phyloP scores from a whole-genome alignment of 2,888 invertebrate species.

The Tortrix viridana region DNA sequence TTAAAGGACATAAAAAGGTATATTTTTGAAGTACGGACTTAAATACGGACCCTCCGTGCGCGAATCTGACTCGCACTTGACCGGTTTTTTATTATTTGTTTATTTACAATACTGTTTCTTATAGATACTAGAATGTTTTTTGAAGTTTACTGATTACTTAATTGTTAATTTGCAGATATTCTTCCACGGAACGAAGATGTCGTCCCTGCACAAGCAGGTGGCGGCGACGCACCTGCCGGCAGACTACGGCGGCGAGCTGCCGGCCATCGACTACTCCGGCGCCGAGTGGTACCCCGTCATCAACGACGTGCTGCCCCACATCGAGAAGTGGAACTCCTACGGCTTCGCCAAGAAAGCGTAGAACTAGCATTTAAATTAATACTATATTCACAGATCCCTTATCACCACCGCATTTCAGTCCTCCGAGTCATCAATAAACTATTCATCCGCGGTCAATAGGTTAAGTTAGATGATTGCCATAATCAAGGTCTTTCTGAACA shows the following conservation, averaged over 20 bases:
- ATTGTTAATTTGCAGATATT: constrained; percentile 85
- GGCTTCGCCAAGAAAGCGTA: constrained; percentile 85
- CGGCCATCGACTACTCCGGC: constrained; percentile 90
- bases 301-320: constrained; percentile 85
- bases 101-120: no score
- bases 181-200: constrained; percentile 93
- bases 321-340: constrained; percentile 87
- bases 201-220: constrained; percentile 89
- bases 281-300: constrained; percentile 91
- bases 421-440: constrained; percentile 11
- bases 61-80: no score
- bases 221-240: constrained; percentile 87
- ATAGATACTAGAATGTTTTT: not conserved
- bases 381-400: not conserved
- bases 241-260: constrained; percentile 90
- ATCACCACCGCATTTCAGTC: constrained; percentile 9
- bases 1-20: no score
- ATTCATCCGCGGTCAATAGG: constrained; percentile 23
- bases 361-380: constrained; percentile 31
- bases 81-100: no score
- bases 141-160: not conserved
- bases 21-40: no score
- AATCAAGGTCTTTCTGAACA: constrained; percentile 37
- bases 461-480: constrained; percentile 41
- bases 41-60: no score